phyloP scores from a whole-genome alignment of 2,113 vertebrate genomes.

The Ochotona curzoniae region DNA sequence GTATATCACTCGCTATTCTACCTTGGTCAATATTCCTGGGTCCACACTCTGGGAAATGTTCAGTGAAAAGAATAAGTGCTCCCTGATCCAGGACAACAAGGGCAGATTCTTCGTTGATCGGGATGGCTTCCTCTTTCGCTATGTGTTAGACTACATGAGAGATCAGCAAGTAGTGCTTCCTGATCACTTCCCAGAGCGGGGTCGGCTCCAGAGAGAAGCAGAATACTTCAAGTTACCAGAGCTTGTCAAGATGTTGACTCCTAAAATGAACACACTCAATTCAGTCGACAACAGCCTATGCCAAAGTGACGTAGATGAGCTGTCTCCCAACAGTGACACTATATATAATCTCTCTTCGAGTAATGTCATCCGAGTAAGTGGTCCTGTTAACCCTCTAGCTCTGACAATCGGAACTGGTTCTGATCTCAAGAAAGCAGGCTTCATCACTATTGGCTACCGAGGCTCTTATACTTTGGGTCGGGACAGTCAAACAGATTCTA shows the following conservation, averaged over 20 bases:
- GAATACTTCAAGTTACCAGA: conserved; percentile 95
- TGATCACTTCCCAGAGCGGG: conserved; percentile 95
- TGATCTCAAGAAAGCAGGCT: conserved; percentile 90
- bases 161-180: conserved; percentile 95
- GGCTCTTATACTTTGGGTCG: conserved; percentile 95
- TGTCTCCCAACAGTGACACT: conserved; percentile 86
- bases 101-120: conserved; percentile 95
- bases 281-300: conserved; percentile 92
- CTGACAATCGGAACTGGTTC: neutral
- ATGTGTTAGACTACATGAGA: conserved; percentile 96
- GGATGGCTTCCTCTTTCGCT: conserved; percentile 96
- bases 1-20: conserved; percentile 95
- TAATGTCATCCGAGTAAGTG: conserved; percentile 68
- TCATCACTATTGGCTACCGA: conserved; percentile 96
- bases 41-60: conserved; percentile 96
- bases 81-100: conserved; percentile 94
- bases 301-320: conserved; percentile 93
- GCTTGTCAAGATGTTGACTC: conserved; percentile 91
- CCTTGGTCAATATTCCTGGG: conserved; percentile 92
- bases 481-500: conserved; percentile 95
- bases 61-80: conserved; percentile 88
- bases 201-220: conserved; percentile 93
- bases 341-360: conserved; percentile 84
- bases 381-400: conserved; percentile 63
- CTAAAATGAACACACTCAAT: conserved; percentile 94